These are phyloP conservation scores for Scolopax mira DNA, from an alignment of 2,113 vertebrate species.

Conservation along the genomic window DNA sequence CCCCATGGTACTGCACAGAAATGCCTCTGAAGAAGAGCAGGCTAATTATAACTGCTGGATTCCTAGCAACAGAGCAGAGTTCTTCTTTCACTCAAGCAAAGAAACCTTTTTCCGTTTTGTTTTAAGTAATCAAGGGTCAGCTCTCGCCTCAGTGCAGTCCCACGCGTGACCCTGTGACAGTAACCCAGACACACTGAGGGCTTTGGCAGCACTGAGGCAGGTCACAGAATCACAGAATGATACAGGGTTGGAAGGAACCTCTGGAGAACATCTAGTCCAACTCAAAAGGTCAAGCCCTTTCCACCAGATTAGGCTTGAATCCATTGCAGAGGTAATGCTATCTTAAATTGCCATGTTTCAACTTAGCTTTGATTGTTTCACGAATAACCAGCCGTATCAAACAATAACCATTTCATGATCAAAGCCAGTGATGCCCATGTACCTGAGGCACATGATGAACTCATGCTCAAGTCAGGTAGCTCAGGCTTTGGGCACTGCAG, in stretches of 20 bases:
- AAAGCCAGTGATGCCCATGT: not conserved
- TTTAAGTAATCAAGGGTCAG: not conserved
- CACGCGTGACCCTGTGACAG: not conserved
- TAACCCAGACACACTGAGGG: not conserved
- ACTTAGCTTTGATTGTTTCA: not conserved
- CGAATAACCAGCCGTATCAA: not conserved
- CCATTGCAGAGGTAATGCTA: not conserved
- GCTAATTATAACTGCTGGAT: slow-evolving; percentile 28
- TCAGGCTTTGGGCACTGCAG: not conserved
- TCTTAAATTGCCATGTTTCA: not conserved
- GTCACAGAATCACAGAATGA: not conserved
- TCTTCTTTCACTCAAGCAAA: not conserved
- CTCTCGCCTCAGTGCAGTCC: fast-evolving
- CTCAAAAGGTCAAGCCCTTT: not conserved
- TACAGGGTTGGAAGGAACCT: too few species aligned
- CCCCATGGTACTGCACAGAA: not conserved
- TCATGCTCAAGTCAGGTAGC: not conserved
- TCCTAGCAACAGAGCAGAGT: slow-evolving; percentile 37
- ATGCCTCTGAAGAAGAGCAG: not conserved
- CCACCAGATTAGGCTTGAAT: not conserved
- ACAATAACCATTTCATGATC: not conserved
- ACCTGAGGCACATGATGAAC: not conserved
- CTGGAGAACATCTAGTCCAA: too few species aligned
- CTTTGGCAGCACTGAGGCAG: not conserved
- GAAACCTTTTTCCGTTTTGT: not conserved